phyloP scores from a whole-genome alignment of 2,113 vertebrate genomes.

The Amphiprion ocellaris region DNA sequence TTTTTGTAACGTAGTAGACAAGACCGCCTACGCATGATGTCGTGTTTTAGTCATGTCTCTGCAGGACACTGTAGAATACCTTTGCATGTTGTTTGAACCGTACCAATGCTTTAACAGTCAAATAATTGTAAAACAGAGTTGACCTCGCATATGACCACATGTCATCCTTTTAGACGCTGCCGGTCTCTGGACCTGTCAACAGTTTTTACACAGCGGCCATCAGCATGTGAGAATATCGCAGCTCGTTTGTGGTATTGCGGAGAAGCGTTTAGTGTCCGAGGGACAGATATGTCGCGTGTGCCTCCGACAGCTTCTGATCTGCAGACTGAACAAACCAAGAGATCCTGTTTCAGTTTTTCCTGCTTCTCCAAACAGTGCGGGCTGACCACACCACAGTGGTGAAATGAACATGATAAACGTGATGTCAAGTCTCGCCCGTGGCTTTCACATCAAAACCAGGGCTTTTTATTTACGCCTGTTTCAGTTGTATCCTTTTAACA shows the following conservation, averaged over 20 bases:
- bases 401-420: conserved; percentile 27
- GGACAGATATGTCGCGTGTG: not conserved
- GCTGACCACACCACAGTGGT: conserved; percentile 2
- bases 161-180: too few relatives aligned
- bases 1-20: not conserved
- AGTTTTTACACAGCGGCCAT: too few relatives aligned
- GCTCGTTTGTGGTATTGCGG: not conserved
- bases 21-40: not conserved
- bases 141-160: too few relatives aligned
- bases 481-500: conserved; percentile 8
- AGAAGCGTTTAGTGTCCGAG: not conserved
- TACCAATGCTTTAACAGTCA: too few relatives aligned
- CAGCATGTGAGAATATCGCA: too few relatives aligned
- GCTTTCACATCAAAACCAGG: conserved; percentile 32
- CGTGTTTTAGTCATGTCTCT: not conserved
- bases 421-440: conserved; percentile 9
- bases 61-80: not conserved
- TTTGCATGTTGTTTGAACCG: too few relatives aligned
- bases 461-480: conserved; percentile 17
- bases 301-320: not conserved
- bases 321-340: conserved; percentile 13
- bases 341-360: not conserved
- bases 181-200: too few relatives aligned
- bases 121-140: too few relatives aligned
- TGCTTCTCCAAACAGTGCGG: conserved; percentile 2